A percentile compares a stretch with the other conserved stretches of the same genome.
Conservation (phyloP, 2,888 invertebrate species). For the Leucoma salicis region DNA sequence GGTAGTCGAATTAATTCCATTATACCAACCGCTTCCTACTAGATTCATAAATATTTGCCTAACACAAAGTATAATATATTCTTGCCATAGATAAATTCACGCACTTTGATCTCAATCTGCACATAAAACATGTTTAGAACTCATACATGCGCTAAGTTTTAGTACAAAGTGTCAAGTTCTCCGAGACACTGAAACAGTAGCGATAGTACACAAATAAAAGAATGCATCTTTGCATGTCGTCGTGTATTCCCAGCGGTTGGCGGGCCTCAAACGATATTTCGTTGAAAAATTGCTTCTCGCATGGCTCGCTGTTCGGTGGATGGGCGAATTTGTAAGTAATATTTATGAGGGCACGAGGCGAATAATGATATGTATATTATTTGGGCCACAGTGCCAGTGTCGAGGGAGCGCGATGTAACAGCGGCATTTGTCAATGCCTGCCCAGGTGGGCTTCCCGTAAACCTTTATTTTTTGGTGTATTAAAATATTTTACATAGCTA, state of each 20-base stretch:
- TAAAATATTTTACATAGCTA: conserved; percentile 57
- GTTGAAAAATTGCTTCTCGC: conserved; percentile 64
- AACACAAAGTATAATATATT: no score
- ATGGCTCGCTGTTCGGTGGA: conserved; percentile 43
- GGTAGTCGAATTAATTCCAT: conserved; percentile 41
- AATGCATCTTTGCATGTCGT: conserved; percentile 47
- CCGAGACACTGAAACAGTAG: conserved; percentile 22
- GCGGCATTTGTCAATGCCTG: conserved; percentile 72
- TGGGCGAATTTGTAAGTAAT: conserved; percentile 69
- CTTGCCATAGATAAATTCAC: no score
- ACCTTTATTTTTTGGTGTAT: conserved; percentile 64
- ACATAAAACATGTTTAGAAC: no score
- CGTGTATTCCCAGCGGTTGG: conserved; percentile 38
- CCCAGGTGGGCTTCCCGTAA: conserved; percentile 68
- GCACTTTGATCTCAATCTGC: no score
- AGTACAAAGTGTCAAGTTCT: no score
- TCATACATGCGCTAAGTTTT: no score
- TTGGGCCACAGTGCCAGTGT: conserved; percentile 56
- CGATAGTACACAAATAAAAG: conserved; percentile 33
- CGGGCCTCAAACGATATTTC: conserved; percentile 49
- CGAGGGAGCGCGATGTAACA: conserved; percentile 49
- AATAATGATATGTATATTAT: conserved; percentile 78
- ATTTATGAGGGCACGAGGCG: conserved; percentile 68
- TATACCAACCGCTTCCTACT: conserved; percentile 24
- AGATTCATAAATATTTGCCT: conserved; percentile 19